Conservation (phyloP, 2,797 vertebrate species). For the Cuculus canorus region DNA sequence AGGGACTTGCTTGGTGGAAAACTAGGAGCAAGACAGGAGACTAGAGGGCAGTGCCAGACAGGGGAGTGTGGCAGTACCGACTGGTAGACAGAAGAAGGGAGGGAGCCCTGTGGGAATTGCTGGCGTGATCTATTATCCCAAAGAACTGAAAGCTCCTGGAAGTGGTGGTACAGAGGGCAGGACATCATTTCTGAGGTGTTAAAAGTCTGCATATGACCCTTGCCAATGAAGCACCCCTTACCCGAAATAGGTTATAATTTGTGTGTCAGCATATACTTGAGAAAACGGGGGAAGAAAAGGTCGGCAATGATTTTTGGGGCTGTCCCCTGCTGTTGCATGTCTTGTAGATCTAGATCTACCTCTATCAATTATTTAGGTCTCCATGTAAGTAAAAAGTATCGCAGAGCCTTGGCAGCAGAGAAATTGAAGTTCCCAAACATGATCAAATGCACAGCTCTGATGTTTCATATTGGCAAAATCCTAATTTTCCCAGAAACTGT, state of each 20-base stretch:
- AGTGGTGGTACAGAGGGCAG: background rate
- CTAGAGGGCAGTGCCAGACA: rapidly evolving
- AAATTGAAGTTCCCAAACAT: background rate
- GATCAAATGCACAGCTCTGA: background rate
- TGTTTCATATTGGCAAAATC: background rate
- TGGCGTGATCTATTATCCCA: background rate
- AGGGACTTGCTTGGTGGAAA: background rate
- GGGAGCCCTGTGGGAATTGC: background rate
- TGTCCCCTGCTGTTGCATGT: background rate
- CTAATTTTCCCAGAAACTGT: background rate
- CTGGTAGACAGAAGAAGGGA: background rate
- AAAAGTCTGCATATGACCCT: background rate
- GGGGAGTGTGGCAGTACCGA: background rate
- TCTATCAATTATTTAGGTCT: background rate
- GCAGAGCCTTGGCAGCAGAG: background rate
- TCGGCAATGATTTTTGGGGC: background rate
- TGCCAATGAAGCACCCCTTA: background rate
- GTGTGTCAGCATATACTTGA: background rate
- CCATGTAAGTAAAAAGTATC: background rate
- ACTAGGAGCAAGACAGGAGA: background rate
- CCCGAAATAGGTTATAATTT: background rate
- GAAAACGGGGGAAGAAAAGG: background rate
- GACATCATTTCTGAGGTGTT: background rate
- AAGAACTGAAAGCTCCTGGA: background rate
- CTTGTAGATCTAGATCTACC: background rate